Percentiles rank a stretch among this genome's conserved stretches.
phyloP scores from a whole-genome alignment of 2,888 invertebrate genomes.

The Glaucopsyche alexis region DNA sequence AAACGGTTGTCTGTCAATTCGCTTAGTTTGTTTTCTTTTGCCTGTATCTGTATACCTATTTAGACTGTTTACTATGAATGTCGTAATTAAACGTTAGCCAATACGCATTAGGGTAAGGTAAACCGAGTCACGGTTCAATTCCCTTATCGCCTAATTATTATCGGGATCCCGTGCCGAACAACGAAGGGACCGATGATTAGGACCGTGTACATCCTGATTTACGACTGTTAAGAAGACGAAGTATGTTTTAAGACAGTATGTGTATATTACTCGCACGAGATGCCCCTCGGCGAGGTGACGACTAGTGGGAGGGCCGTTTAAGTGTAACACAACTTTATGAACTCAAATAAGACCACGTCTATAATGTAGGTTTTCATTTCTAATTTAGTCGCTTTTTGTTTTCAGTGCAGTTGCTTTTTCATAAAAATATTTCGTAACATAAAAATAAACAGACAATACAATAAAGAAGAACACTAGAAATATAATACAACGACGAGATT shows the following conservation, averaged over 20 bases:
- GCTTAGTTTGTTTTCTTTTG: neutral
- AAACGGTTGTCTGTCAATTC: neutral
- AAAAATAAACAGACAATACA: conserved; percentile 17
- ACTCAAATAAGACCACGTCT: conserved; percentile 15
- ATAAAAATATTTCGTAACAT: neutral
- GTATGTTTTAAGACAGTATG: neutral
- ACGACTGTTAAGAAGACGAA: neutral
- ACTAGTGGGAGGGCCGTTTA: conserved; percentile 4
- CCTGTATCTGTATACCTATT: neutral
- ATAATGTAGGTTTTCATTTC: neutral
- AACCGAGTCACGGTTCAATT: conserved; percentile 10
- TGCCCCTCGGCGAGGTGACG: conserved; percentile 14
- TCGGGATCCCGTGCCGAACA: conserved; percentile 1
- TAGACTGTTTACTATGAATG: neutral
- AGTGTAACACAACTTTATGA: conserved; percentile 19
- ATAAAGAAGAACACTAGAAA: neutral
- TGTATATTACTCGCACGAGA: neutral
- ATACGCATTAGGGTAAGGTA: conserved; percentile 14
- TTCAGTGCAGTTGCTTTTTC: neutral
- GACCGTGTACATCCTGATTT: neutral
- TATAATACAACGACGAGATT: conserved; percentile 18
- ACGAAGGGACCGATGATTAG: conserved; percentile 9
- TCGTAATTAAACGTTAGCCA: conserved; percentile 4
- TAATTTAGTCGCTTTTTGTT: neutral
- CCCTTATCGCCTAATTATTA: conserved; percentile 19